phyloP scores from a whole-genome alignment of 2,113 vertebrate species.

The Crotophaga sulcirostris region DNA sequence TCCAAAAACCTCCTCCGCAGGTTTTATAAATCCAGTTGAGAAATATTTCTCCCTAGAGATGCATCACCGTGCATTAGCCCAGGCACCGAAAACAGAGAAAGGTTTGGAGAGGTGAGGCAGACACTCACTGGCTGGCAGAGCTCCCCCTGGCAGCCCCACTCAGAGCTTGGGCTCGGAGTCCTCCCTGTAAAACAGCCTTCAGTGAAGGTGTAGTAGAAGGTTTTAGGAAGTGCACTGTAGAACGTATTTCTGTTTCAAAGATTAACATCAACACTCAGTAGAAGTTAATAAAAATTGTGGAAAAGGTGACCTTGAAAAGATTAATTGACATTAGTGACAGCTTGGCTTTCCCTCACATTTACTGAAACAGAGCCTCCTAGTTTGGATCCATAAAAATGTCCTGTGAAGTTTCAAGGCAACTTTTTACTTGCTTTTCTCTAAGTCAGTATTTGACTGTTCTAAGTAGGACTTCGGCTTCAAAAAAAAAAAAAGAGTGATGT shows the following conservation, averaged over 20 bases:
- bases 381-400: not conserved
- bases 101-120: not conserved
- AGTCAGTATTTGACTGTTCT: not conserved
- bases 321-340: slow-evolving; percentile 24
- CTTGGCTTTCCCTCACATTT: not conserved
- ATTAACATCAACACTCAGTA: slow-evolving; percentile 14
- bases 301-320: slow-evolving; percentile 51
- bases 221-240: slow-evolving; percentile 14
- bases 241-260: slow-evolving; percentile 34
- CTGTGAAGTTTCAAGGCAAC: not conserved
- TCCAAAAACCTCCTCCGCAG: not conserved
- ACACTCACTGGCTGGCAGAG: not conserved
- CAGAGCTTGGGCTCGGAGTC: not conserved
- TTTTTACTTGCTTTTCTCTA: not conserved
- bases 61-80: not conserved
- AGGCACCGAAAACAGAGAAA: not conserved
- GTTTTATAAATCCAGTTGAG: not conserved
- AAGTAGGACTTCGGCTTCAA: not conserved
- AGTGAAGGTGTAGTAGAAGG: not conserved
- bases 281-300: slow-evolving; percentile 67
- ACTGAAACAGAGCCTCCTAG: not conserved
- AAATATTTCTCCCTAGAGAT: not conserved
- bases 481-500: not conserved
- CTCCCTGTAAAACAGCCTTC: not conserved
- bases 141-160: not conserved